Percentiles rank a stretch among this genome's conserved stretches.
Conservation (phyloP, 1,140 invertebrate genomes). For the Thaumatotibia leucotreta region DNA sequence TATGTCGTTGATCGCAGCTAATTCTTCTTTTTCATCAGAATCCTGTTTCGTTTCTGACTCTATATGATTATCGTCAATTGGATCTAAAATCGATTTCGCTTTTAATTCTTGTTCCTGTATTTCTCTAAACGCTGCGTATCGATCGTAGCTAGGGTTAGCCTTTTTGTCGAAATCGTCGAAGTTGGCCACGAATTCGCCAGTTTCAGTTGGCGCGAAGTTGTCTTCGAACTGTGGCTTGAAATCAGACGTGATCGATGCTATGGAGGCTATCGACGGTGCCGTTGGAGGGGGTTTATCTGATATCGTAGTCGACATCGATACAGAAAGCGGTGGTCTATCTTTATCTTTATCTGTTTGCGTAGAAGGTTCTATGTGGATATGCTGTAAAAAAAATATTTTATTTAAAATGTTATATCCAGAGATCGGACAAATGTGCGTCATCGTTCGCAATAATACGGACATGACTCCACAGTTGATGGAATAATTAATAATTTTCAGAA, state of each 20-base stretch:
- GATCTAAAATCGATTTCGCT: slow-evolving; percentile 73
- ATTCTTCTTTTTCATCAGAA: slow-evolving; percentile 67
- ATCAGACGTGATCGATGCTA: slow-evolving; percentile 27
- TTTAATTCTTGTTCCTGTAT: slow-evolving; percentile 84
- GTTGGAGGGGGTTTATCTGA: slow-evolving; percentile 23
- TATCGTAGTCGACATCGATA: slow-evolving; percentile 15
- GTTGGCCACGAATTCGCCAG: slow-evolving; percentile 77
- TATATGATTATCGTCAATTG: slow-evolving; percentile 39
- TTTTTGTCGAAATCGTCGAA: slow-evolving; percentile 79
- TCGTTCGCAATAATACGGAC: too few species aligned
- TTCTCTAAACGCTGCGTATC: slow-evolving; percentile 91
- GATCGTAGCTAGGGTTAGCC: slow-evolving; percentile 77
- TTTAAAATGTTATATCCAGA: too few species aligned
- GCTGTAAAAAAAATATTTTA: slow-evolving; percentile 32
- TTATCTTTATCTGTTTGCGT: slow-evolving; percentile 34
- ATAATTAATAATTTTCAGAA: too few species aligned
- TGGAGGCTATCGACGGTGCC: slow-evolving; percentile 20
- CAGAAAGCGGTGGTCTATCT: slow-evolving; percentile 36
- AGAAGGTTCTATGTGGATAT: slow-evolving; percentile 58
- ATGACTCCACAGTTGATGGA: too few species aligned
- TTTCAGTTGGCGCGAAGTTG: slow-evolving; percentile 68
- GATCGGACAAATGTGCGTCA: too few species aligned
- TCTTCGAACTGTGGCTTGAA: slow-evolving; percentile 78
- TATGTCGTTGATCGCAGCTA: slow-evolving; percentile 46
- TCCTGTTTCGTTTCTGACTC: slow-evolving; percentile 62